A percentile compares a stretch with the other conserved stretches of the same genome.
phyloP scores from a whole-genome alignment of 1,140 invertebrate species.

The Drosophila bocki region DNA sequence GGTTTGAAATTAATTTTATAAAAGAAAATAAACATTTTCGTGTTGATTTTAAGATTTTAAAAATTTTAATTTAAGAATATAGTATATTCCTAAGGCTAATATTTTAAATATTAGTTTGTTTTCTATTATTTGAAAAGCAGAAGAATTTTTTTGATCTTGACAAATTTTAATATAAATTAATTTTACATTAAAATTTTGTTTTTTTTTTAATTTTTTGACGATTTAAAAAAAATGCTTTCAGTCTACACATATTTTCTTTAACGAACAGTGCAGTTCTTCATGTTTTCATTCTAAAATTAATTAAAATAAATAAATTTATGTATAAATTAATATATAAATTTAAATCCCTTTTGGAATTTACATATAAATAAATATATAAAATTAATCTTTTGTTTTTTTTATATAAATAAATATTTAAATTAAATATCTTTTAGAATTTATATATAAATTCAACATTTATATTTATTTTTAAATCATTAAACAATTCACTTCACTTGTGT shows the following conservation, averaged over 20 bases:
- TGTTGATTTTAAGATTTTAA: background rate
- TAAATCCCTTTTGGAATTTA: background rate
- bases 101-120: too few relatives aligned
- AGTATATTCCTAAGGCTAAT: too few relatives aligned
- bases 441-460: background rate
- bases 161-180: background rate
- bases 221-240: background rate
- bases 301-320: slow-evolving; percentile 23
- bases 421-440: slow-evolving; percentile 1
- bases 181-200: too few relatives aligned
- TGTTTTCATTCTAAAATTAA: slow-evolving; percentile 10
- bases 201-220: too few relatives aligned
- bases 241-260: background rate
- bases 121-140: background rate
- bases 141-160: background rate
- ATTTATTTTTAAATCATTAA: background rate
- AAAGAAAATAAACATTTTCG: background rate
- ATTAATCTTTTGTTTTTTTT: background rate
- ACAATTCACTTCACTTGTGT: slow-evolving; percentile 24
- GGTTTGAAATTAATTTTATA: background rate
- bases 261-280: background rate
- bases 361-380: background rate
- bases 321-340: background rate
- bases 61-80: too few relatives aligned
- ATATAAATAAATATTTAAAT: background rate